Conservation (phyloP, 2,113 vertebrate species). For the Probosciger aterrimus region DNA sequence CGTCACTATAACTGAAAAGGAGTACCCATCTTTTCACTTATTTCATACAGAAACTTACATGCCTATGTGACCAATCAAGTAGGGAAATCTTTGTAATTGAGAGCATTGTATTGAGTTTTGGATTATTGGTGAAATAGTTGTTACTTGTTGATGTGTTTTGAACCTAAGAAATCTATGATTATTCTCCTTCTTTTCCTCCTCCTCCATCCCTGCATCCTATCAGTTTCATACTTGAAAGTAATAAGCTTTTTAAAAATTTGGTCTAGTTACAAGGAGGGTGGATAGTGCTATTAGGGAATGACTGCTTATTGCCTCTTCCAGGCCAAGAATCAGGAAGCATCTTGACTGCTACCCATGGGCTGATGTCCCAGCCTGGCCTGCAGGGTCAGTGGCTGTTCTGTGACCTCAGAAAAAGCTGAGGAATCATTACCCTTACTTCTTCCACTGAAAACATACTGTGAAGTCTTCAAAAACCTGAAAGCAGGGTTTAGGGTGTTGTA, state of each 20-base stretch:
- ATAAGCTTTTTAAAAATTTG: background rate
- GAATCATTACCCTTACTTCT: accelerated
- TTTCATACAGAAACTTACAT: background rate
- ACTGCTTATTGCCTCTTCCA: background rate
- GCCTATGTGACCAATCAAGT: background rate
- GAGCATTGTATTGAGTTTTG: background rate
- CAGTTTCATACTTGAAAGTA: background rate
- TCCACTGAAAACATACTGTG: background rate
- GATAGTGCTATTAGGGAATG: background rate
- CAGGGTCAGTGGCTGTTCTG: background rate
- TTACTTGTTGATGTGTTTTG: background rate
- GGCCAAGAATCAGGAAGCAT: background rate
- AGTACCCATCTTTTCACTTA: background rate
- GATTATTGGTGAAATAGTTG: background rate
- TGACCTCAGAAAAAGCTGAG: background rate
- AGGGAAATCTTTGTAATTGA: background rate
- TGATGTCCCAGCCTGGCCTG: background rate
- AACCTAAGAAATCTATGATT: background rate
- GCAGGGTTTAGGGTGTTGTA: background rate
- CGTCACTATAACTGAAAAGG: background rate
- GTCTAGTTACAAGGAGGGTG: background rate
- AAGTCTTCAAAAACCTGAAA: background rate
- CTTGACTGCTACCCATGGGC: background rate
- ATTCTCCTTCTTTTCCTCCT: background rate
- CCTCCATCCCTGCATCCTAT: background rate